Evolutionary conservation across 2,888 invertebrate species (phyloP).

Genomic region (Volucella inflata): DNA sequence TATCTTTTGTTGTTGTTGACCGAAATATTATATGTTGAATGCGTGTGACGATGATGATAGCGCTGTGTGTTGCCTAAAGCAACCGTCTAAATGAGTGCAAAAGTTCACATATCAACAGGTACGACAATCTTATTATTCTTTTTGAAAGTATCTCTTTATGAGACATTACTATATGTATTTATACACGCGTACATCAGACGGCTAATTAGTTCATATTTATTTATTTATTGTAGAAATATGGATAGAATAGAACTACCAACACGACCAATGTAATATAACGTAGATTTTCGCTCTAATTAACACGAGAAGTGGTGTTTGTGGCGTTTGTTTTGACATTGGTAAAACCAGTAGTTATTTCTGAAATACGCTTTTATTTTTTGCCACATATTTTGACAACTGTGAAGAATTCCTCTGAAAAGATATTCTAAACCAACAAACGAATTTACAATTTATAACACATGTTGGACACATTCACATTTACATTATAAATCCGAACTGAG

Average conservation of each 20-base stretch:
- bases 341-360: slow-evolving; percentile 11
- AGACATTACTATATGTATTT: neutral
- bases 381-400: slow-evolving; percentile 40
- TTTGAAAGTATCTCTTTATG: slow-evolving; percentile 11
- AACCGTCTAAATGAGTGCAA: slow-evolving; percentile 47
- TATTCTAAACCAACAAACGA: neutral
- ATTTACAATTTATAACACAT: slow-evolving; percentile 22
- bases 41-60: neutral
- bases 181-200: neutral
- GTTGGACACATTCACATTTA: slow-evolving; percentile 27
- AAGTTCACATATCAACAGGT: slow-evolving; percentile 33
- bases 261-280: slow-evolving; percentile 24
- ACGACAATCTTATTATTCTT: slow-evolving; percentile 25
- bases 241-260: slow-evolving; percentile 15
- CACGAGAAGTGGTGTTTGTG: slow-evolving; percentile 23
- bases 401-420: neutral
- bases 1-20: slow-evolving; percentile 21
- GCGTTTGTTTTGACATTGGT: neutral
- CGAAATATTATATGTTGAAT: slow-evolving; percentile 17
- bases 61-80: slow-evolving; percentile 47
- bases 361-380: neutral
- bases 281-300: slow-evolving; percentile 66
- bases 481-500: slow-evolving; percentile 38
- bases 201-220: slow-evolving; percentile 36
- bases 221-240: slow-evolving; percentile 20